These are phyloP conservation scores for Yoshiicerus persimilis DNA, from an alignment of 1,140 invertebrate species.

Conservation along the genomic window DNA sequence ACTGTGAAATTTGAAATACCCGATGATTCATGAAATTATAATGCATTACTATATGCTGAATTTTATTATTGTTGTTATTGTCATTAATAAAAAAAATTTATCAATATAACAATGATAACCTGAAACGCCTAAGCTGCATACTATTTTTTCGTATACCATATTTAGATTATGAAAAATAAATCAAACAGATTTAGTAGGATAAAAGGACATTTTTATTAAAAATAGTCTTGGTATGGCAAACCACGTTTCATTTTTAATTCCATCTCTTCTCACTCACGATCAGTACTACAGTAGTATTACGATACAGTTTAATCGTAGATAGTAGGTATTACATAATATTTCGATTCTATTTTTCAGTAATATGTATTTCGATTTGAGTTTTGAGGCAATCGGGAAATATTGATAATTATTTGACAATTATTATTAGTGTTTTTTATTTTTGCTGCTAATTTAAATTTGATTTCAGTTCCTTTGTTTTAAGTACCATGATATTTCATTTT, in stretches of 20 bases:
- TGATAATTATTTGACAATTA: neutral
- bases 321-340: no score
- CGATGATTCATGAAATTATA: constrained; percentile 23
- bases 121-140: no score
- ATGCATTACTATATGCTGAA: constrained; percentile 1
- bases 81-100: neutral
- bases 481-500: neutral
- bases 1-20: constrained; percentile 11
- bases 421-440: neutral
- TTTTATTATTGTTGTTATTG: constrained; percentile 22
- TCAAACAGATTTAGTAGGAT: neutral
- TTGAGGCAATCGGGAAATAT: neutral
- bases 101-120: neutral
- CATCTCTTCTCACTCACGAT: neutral
- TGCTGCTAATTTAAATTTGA: neutral
- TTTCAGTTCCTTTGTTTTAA: neutral
- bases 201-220: constrained; percentile 18
- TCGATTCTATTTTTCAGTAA: no score
- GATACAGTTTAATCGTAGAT: neutral
- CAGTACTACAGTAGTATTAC: neutral
- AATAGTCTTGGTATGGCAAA: constrained; percentile 14
- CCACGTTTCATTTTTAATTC: neutral
- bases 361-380: neutral
- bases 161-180: neutral
- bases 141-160: no score